A percentile compares a stretch with the other conserved stretches of the same genome.
phyloP scores from a whole-genome alignment of 2,888 invertebrate species.

The Amiota communis region DNA sequence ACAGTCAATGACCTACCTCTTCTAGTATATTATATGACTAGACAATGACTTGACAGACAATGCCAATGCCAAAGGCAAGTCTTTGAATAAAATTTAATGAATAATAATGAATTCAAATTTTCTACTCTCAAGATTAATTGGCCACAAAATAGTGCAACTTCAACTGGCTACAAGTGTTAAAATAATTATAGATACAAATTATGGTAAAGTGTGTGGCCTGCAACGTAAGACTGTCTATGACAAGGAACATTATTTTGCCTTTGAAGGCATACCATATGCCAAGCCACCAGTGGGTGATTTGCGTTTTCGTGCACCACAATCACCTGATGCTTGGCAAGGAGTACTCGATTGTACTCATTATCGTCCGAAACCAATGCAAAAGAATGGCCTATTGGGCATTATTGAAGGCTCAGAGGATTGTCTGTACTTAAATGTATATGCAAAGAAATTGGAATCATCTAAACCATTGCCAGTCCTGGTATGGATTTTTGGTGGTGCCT shows the following conservation, averaged over 20 bases:
- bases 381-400: slow-evolving; percentile 58
- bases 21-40: too few species aligned
- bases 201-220: slow-evolving; percentile 63
- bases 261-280: slow-evolving; percentile 64
- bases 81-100: not conserved
- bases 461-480: slow-evolving; percentile 71
- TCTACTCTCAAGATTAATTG: slow-evolving; percentile 49
- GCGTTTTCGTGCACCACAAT: slow-evolving; percentile 70
- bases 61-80: too few species aligned
- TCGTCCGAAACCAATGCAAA: slow-evolving; percentile 63
- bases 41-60: too few species aligned
- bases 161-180: slow-evolving; percentile 60
- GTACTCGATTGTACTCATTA: slow-evolving; percentile 70
- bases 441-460: slow-evolving; percentile 54
- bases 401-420: slow-evolving; percentile 74
- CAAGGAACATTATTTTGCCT: slow-evolving; percentile 54
- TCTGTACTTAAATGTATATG: slow-evolving; percentile 73
- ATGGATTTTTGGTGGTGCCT: slow-evolving; percentile 74
- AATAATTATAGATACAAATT: slow-evolving; percentile 52
- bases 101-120: slow-evolving; percentile 22
- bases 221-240: slow-evolving; percentile 61
- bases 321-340: slow-evolving; percentile 71
- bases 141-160: slow-evolving; percentile 62
- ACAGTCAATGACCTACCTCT: too few species aligned
- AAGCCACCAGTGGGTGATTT: slow-evolving; percentile 73